Base-by-base conservation (phyloP, 2,888 invertebrate genomes). In the Poecilobothrus nobilitatus region DNA sequence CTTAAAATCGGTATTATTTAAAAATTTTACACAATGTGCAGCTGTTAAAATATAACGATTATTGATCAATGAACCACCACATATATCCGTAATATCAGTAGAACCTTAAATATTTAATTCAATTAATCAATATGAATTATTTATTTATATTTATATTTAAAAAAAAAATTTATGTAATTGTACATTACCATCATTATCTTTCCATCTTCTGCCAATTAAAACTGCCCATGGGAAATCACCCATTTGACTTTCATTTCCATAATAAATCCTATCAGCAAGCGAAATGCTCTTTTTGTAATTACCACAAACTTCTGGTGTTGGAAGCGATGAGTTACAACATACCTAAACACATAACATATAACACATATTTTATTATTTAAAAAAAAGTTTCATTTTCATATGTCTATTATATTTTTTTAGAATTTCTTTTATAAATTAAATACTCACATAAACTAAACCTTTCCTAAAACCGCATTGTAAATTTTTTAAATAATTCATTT, bases 11-110 rank as follows among this genome's bases (percentile, higher is more conserved):
- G 15, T 53, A 18, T 18, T 6, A 53, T n/a, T 53, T 53, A 53
- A 53, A n/a, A 53, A 53, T 53, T 53, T 53, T 53, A 53, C 53
- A 53, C 53, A 53, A 53, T 53, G 53, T 53, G 53, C 53, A 4
- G 53, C 53, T 2, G 53, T 53, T 18, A 53, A 18, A 15, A 53
- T 18, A 53, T 53, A 53, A 53, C n/a, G 53, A 53, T 53, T 18
- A 53, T 18, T 53, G 6, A 53, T 53, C 15, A 53, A 18, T 53
- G 53, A 53, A 4, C 53, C 53, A 53, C 53, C 53, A 53, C 53
- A 53, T 18, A 6, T 15, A 53, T 53, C 9, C 15, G 15, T 6
- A 53, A 53, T 53, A 18, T 6, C 53, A 18, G 53, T 53, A 6
- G 1, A 2, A 53, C 53, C 53, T 53, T 12, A 15, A 53, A 53